A percentile compares a stretch with the other conserved stretches of the same genome.
These are phyloP conservation scores for Pomatostomus ruficeps DNA, from an alignment of 2,113 vertebrate genomes.

Conservation along the genomic window DNA sequence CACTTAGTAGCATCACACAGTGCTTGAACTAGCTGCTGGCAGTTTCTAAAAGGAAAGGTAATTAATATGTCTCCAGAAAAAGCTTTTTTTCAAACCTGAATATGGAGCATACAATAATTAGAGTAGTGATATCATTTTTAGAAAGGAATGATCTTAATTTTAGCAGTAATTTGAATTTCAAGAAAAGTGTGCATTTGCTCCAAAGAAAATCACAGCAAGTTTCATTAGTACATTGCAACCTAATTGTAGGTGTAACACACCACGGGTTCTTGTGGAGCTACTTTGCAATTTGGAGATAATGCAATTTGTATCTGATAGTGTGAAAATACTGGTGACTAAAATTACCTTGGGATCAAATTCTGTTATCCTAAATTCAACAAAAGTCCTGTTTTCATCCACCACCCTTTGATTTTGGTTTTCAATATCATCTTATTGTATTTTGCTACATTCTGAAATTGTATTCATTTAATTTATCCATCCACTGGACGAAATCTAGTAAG, in stretches of 20 bases:
- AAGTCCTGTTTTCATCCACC: neutral
- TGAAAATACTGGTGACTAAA: neutral
- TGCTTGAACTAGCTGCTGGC: conserved; percentile 34
- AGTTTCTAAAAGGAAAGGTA: conserved; percentile 51
- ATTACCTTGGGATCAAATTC: neutral
- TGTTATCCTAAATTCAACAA: neutral
- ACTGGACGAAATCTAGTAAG: neutral
- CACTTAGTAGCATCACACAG: conserved; percentile 43
- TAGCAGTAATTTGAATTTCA: neutral
- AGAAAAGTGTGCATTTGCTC: neutral
- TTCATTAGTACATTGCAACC: neutral
- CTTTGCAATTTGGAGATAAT: neutral
- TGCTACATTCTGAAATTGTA: neutral
- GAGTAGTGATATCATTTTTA: neutral
- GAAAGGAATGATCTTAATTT: neutral
- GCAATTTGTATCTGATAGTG: neutral
- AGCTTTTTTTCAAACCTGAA: neutral
- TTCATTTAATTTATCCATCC: neutral
- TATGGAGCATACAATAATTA: neutral
- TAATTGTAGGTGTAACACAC: neutral
- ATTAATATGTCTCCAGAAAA: conserved; percentile 55
- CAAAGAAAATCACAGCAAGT: neutral
- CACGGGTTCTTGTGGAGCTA: neutral
- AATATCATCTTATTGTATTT: neutral
- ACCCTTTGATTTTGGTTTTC: neutral